Evolutionary conservation across 2,888 invertebrate genomes (phyloP).

Genomic region (Calameuta idolon): DNA sequence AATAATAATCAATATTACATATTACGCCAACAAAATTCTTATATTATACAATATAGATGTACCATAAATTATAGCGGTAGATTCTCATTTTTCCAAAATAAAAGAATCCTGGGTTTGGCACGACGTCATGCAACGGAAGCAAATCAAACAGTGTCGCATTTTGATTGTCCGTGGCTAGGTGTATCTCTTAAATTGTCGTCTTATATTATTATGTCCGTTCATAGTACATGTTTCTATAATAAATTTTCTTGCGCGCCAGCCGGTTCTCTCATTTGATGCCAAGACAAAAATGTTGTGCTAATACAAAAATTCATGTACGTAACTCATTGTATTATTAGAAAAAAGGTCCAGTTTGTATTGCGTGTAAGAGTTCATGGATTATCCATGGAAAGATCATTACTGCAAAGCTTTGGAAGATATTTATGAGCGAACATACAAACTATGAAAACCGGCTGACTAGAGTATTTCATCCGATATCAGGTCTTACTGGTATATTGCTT

Average conservation of each 20-base stretch:
- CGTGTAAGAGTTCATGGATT: background rate
- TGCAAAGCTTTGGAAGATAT: background rate
- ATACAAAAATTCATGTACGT: background rate
- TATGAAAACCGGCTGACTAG: slow-evolving; percentile 38
- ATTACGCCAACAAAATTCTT: slow-evolving; percentile 56
- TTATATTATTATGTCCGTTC: slow-evolving; percentile 14
- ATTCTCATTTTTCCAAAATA: background rate
- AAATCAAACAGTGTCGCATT: slow-evolving; percentile 54
- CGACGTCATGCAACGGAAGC: slow-evolving; percentile 59
- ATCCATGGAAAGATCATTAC: background rate
- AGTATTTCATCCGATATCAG: slow-evolving; percentile 61
- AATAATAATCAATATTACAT: slow-evolving; percentile 43
- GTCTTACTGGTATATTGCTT: slow-evolving; percentile 61
- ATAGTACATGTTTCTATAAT: slow-evolving; percentile 15
- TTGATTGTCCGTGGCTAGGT: slow-evolving; percentile 63
- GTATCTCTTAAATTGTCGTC: slow-evolving; percentile 35
- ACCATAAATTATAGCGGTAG: slow-evolving; percentile 35
- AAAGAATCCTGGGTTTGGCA: slow-evolving; percentile 48
- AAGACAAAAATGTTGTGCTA: slow-evolving; percentile 8
- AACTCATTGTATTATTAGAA: background rate
- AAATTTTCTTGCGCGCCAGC: slow-evolving; percentile 20
- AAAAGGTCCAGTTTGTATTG: background rate
- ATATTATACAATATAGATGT: slow-evolving; percentile 47
- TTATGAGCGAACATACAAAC: background rate
- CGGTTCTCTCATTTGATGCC: slow-evolving; percentile 16